Conservation (phyloP, 1,140 invertebrate species). For the Phenacoccus solenopsis region DNA sequence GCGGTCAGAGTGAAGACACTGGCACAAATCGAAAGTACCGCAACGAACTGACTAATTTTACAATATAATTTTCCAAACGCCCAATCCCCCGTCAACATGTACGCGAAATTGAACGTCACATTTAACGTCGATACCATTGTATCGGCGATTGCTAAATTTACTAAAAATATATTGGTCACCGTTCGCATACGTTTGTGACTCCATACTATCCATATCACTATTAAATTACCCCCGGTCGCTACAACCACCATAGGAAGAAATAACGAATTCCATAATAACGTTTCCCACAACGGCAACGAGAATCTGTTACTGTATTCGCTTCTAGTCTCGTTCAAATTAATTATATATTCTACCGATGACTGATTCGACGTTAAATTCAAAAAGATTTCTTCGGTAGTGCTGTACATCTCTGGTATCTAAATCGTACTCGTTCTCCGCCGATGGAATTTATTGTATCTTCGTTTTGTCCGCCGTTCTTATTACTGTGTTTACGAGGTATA, state of each 20-base stretch:
- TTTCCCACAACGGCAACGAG: conserved; percentile 70
- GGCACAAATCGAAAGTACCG: conserved; percentile 77
- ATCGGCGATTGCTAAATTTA: conserved; percentile 88
- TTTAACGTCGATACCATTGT: conserved; percentile 83
- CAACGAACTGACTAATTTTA: conserved; percentile 87
- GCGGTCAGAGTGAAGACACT: conserved; percentile 93
- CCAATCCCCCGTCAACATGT: conserved; percentile 86
- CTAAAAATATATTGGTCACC: conserved; percentile 89
- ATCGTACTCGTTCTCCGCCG: background rate
- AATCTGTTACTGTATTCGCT: conserved; percentile 36
- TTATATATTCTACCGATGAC: background rate
- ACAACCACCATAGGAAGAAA: conserved; percentile 80
- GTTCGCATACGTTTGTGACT: conserved; percentile 84
- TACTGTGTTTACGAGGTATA: background rate
- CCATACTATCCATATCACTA: conserved; percentile 90
- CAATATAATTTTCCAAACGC: conserved; percentile 86
- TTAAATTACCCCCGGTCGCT: conserved; percentile 82
- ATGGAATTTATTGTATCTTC: background rate
- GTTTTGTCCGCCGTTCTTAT: background rate
- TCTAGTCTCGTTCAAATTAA: conserved; percentile 15
- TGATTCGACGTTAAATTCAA: background rate
- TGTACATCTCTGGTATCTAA: background rate
- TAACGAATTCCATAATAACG: conserved; percentile 68
- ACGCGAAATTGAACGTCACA: conserved; percentile 85
- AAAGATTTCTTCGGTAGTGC: background rate